These are phyloP conservation scores for Callaeas wilsoni DNA, from an alignment of 2,113 vertebrate species.

Conservation along the genomic window DNA sequence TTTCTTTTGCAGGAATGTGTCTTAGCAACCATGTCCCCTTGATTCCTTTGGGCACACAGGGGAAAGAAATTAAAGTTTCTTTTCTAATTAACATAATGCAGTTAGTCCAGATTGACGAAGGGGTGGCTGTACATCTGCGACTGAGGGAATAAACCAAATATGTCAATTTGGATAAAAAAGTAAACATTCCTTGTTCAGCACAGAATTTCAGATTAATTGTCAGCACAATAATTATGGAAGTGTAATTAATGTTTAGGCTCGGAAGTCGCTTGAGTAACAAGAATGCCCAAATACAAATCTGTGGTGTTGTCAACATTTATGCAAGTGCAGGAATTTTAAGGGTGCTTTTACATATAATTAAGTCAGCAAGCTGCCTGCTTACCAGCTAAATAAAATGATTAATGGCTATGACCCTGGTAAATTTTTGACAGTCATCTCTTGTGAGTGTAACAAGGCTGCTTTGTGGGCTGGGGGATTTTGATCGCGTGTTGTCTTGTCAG, in stretches of 20 bases:
- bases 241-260: slow-evolving; percentile 57
- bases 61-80: slow-evolving; percentile 47
- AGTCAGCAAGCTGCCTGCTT: slow-evolving; percentile 42
- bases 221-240: slow-evolving; percentile 49
- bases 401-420: slow-evolving; percentile 3
- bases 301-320: slow-evolving; percentile 36
- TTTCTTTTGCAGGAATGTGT: not conserved
- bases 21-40: slow-evolving; percentile 12
- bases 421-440: slow-evolving; percentile 15
- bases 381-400: slow-evolving; percentile 58
- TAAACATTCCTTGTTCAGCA: slow-evolving; percentile 25
- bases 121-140: slow-evolving; percentile 33
- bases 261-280: slow-evolving; percentile 33
- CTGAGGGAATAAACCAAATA: slow-evolving; percentile 56
- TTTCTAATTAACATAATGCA: slow-evolving; percentile 50
- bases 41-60: not conserved
- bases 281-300: slow-evolving; percentile 18
- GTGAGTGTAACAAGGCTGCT: not conserved
- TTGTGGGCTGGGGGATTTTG: not conserved
- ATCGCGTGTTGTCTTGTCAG: not conserved
- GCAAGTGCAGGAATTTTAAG: slow-evolving; percentile 18
- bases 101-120: not conserved
- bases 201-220: slow-evolving; percentile 55
- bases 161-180: slow-evolving; percentile 40
- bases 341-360: slow-evolving; percentile 52